Percentiles rank a stretch among this genome's conserved stretches.
Conservation (phyloP, 53 echinoderm and acorn worm species). For the Echinarachnius parma region DNA sequence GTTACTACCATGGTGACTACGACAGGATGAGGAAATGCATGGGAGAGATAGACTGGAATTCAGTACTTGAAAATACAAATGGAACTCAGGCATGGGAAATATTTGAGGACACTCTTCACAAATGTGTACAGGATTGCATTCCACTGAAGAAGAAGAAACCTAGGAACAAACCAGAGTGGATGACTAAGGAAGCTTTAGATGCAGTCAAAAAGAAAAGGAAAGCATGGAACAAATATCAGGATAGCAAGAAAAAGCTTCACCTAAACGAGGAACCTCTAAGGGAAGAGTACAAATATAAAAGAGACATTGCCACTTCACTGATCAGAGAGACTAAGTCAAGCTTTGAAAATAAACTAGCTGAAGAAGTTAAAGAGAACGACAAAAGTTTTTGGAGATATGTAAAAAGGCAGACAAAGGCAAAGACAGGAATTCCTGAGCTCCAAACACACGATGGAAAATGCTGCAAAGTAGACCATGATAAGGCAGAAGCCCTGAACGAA, state of each 20-base stretch:
- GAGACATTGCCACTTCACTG: too few species aligned
- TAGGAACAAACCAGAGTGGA: conserved; percentile 21
- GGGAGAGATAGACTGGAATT: neutral
- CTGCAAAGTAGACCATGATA: too few species aligned
- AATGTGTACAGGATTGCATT: conserved; percentile 8
- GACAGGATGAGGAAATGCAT: neutral
- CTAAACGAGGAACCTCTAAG: neutral
- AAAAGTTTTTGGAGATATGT: too few species aligned
- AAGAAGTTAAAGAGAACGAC: too few species aligned
- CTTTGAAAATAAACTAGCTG: too few species aligned
- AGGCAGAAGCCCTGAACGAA: too few species aligned
- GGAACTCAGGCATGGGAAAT: conserved; percentile 15
- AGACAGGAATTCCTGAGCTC: too few species aligned
- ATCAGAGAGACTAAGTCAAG: too few species aligned
- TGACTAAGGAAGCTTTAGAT: conserved; percentile 2
- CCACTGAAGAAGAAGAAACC: neutral
- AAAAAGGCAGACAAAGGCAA: too few species aligned
- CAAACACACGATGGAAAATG: too few species aligned
- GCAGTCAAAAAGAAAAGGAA: too few species aligned
- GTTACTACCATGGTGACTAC: conserved; percentile 22
- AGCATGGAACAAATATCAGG: conserved; percentile 24
- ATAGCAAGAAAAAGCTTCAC: neutral
- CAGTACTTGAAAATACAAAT: neutral
- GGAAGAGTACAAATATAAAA: neutral
- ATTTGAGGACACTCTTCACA: neutral